These are phyloP conservation scores for Formicarius rufipectus DNA, from an alignment of 2,113 vertebrate genomes.

Conservation along the genomic window DNA sequence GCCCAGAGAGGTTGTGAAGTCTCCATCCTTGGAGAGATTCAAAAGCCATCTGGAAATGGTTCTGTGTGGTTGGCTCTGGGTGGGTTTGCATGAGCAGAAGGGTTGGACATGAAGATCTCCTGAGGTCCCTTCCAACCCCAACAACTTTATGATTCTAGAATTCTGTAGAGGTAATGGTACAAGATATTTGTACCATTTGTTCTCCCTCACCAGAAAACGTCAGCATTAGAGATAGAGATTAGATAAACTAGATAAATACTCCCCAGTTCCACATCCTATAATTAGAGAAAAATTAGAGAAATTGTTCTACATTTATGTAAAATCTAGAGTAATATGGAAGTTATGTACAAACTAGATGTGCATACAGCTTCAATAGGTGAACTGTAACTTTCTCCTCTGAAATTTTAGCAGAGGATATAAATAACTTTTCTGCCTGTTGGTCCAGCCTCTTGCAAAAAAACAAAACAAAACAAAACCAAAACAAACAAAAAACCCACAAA, in stretches of 20 bases:
- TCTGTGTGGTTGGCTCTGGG: not conserved
- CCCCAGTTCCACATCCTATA: not conserved
- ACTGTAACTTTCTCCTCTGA: not conserved
- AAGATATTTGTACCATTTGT: not conserved
- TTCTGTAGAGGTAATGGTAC: not conserved
- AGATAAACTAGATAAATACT: not conserved
- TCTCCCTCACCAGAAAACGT: not conserved
- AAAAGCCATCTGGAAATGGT: not conserved
- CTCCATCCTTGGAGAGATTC: not conserved
- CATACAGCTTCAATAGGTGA: not conserved
- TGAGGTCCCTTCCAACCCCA: not conserved
- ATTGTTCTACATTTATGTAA: not conserved
- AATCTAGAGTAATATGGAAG: not conserved
- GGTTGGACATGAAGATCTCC: not conserved
- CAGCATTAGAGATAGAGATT: not conserved
- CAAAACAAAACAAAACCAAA: too few relatives aligned
- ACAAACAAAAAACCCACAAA: too few relatives aligned
- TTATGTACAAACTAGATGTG: not conserved
- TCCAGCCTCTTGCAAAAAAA: not conserved
- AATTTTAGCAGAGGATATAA: not conserved
- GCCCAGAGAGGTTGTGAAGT: not conserved
- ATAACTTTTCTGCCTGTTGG: not conserved
- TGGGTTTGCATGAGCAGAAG: not conserved
- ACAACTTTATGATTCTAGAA: not conserved
- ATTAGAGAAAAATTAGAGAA: not conserved